Evolutionary conservation across 2,797 vertebrate species (phyloP), one percentile per base, ranked within the genome.

Genomic region (Sphenodon punctatus): DNA sequence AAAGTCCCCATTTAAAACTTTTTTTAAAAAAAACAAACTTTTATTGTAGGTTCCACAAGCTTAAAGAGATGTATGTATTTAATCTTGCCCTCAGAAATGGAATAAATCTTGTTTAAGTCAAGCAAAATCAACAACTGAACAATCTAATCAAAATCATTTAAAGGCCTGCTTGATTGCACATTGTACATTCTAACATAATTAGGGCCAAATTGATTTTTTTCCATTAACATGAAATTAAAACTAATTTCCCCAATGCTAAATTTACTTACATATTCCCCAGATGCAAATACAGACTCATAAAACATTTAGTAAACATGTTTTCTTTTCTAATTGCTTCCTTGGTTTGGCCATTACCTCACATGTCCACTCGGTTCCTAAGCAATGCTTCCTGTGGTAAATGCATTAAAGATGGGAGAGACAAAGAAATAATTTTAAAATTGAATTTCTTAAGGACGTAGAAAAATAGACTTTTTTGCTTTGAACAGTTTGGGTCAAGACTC

Each of bases 151-250:
- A 92, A 92, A n/a, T 84, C 86, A 87, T 75, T 92, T 89, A 84
- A 94, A 90, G 91, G 90, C 93, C 89, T 90, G 93, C 85, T 81
- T 93, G 91, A 94, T 90, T 90, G 81, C 93, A 90, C 90, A 91
- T 92, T 91, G 84, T 93, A 94, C 94, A 93, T 93, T 92, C 92
- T 94, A 94, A 93, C 80, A 84, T 90, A 92, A 94, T 93, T 94
- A 94, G 90, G 92, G 89, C 86, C 0, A 27, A 94, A 94, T 92
- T 91, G 92, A 93, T 94, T 94, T 94, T 94, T 94, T 93, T 94
- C 92, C 84, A 56, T 94, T 94, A 93, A 90, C 88, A 92, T 94
- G 89, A 94, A 94, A 94, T 94, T 94, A 92, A 94, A 93, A 94
- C 92, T 93, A 93, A 94, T 94, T 93, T 93, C 90, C 91, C 82